These are phyloP conservation scores for Lasius fuliginosus DNA, from an alignment of 2,888 invertebrate species.

Conservation along the genomic window DNA sequence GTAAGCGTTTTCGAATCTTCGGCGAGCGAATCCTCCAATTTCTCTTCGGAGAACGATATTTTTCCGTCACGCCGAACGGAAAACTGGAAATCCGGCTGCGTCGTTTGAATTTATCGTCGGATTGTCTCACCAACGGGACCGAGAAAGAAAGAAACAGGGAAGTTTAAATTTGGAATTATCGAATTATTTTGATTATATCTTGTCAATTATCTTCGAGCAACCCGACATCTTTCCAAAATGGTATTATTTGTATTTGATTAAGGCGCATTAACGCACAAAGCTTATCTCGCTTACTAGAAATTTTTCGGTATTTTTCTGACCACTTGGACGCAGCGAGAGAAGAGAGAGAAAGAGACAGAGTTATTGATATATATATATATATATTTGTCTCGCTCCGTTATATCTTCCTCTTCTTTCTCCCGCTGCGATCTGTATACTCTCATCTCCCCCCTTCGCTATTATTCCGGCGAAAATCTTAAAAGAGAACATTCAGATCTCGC, in stretches of 20 bases:
- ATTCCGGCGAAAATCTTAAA: conserved; percentile 37
- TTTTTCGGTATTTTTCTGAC: conserved; percentile 32
- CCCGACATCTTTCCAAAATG: not conserved
- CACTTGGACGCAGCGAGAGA: conserved; percentile 23
- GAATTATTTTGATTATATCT: not conserved
- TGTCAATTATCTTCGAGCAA: conserved; percentile 6
- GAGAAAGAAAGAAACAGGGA: not conserved
- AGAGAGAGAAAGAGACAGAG: conserved; percentile 1
- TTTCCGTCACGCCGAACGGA: conserved; percentile 28
- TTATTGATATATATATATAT: conserved; percentile 19
- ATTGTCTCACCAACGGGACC: not conserved
- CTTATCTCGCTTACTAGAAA: not conserved
- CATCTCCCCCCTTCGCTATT: conserved; percentile 31
- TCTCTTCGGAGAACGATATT: conserved; percentile 18
- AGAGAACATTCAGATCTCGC: conserved; percentile 35
- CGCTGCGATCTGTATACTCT: conserved; percentile 40
- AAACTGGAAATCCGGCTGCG: conserved; percentile 3
- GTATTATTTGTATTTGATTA: not conserved
- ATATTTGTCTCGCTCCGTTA: not conserved
- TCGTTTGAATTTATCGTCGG: conserved; percentile 41
- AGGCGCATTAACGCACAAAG: not conserved
- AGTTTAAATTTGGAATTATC: not conserved
- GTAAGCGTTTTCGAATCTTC: conserved; percentile 43
- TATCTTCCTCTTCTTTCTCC: not conserved
- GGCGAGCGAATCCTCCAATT: conserved; percentile 15